Percentiles rank a stretch among this genome's conserved stretches.
Evolutionary conservation across 2,888 invertebrate genomes (phyloP).

Genomic region (Lamproptera curius): DNA sequence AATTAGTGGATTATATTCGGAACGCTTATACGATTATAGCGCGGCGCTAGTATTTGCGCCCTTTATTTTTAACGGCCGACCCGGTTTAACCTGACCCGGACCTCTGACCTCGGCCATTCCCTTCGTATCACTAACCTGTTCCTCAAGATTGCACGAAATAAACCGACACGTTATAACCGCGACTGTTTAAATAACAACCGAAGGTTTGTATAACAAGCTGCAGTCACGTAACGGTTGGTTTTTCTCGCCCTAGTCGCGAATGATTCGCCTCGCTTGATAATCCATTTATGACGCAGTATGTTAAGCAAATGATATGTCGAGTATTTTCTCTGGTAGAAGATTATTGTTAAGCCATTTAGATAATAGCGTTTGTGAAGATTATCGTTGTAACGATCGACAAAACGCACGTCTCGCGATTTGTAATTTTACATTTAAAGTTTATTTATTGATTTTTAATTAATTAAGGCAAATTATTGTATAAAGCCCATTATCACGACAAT

Average conservation of each 20-base stretch:
- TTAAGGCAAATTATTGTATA: too few species aligned
- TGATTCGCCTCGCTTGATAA: not conserved
- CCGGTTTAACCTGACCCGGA: constrained; percentile 56
- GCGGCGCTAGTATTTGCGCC: constrained; percentile 35
- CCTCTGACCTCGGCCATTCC: constrained; percentile 63
- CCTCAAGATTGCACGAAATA: constrained; percentile 30
- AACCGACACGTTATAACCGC: constrained; percentile 11
- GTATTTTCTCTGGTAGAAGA: too few species aligned
- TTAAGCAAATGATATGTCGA: too few species aligned
- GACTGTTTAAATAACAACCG: constrained; percentile 16
- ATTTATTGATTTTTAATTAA: too few species aligned
- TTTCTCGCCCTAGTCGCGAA: not conserved
- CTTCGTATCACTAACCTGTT: constrained; percentile 65
- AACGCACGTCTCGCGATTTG: too few species aligned
- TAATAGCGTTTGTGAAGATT: constrained; percentile 1
- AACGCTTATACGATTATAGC: constrained; percentile 27
- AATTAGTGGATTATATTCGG: not conserved
- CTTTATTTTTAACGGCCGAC: constrained; percentile 56
- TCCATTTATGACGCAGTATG: constrained; percentile 2
- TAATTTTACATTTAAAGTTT: too few species aligned
- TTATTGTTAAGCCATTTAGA: too few species aligned
- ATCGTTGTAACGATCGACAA: not conserved
- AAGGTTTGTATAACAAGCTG: not conserved
- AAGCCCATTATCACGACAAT: too few species aligned
- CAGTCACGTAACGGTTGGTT: not conserved